Evolutionary conservation across 1,140 invertebrate species (phyloP).

Genomic region (Aphaenogaster ashmeadi): DNA sequence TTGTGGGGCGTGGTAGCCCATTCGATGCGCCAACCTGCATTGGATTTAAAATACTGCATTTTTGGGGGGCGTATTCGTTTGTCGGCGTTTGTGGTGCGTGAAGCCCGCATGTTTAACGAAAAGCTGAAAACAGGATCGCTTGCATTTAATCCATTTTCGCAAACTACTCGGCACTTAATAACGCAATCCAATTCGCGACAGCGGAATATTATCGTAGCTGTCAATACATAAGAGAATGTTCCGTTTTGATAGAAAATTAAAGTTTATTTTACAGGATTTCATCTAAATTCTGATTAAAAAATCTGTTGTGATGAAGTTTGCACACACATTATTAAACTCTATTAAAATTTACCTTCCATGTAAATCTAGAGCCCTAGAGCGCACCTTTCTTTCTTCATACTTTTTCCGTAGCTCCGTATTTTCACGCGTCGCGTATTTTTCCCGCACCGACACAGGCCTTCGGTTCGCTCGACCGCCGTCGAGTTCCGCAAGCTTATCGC

Average conservation of each 20-base stretch:
- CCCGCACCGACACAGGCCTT: conserved; percentile 26
- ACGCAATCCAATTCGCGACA: neutral
- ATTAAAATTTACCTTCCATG: conserved; percentile 26
- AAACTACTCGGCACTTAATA: neutral
- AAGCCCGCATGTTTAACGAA: neutral
- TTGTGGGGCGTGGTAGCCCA: neutral
- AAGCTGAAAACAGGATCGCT: neutral
- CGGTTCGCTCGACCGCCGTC: conserved; percentile 26
- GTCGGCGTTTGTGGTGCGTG: neutral
- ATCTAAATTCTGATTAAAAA: neutral
- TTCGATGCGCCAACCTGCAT: neutral
- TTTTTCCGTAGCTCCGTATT: neutral
- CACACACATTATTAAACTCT: neutral
- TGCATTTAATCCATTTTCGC: neutral
- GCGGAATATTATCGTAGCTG: neutral
- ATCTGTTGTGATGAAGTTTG: neutral
- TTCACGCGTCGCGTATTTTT: conserved; percentile 20
- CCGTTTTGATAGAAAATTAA: neutral
- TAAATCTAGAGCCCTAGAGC: too few species aligned
- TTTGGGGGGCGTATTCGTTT: neutral
- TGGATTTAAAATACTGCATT: neutral
- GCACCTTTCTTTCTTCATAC: neutral
- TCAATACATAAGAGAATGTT: neutral
- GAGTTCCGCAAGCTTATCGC: conserved; percentile 67
- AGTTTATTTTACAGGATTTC: neutral